Base-by-base conservation (phyloP, 2,113 vertebrate species). In the Lepisosteus oculatus region DNA sequence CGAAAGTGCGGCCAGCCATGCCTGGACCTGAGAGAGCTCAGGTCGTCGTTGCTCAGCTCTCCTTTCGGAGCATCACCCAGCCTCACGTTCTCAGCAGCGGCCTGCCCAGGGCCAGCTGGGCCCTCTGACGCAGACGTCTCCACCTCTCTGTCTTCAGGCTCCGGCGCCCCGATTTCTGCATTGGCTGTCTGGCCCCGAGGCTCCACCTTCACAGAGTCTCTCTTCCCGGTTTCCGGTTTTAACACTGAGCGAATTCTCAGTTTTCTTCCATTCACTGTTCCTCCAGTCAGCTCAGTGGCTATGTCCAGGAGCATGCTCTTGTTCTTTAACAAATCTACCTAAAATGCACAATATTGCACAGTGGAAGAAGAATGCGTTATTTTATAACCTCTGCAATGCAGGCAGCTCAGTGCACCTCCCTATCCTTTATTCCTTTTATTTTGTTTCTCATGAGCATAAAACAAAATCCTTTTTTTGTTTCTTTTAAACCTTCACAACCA, bases 301-400 rank as follows among this genome's bases (percentile, higher is more conserved):
- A 96, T 70, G 11, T 93, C 83, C 83, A 99, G 74, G 70, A 99
- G 79, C 67, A 85, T 44, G 3, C 83, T 79, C 72, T 98, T 98
- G 6, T 83, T 79, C 77, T 94, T 95, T 12, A 98, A 29, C 41
- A 92, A 81, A 78, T 99, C 97, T 61, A 98, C 95, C 97, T 99
- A 51, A 61, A 12, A 0, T 0, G 17, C 74, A 72, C 12, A 2
- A 43, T 1, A 57, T 4, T 65, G 7, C 8, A 64, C 13, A 64
- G 42, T 17, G 14, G 14, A 6, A 14, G 6, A 6, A 11, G 13
- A 29, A 29, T 14, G 59, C 3, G 29, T 29, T 29, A 29, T 29
- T 29, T 29, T 29, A 29, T 29, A 0, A 29, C 29, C 29, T 29
- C 29, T 29, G 29, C 29, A 29, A 29, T 29, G 2, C 29, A 29